Percentiles rank a stretch among this genome's conserved stretches.
phyloP scores from a whole-genome alignment of 1,140 invertebrate genomes.

The Leptinotarsa undecemlineata region DNA sequence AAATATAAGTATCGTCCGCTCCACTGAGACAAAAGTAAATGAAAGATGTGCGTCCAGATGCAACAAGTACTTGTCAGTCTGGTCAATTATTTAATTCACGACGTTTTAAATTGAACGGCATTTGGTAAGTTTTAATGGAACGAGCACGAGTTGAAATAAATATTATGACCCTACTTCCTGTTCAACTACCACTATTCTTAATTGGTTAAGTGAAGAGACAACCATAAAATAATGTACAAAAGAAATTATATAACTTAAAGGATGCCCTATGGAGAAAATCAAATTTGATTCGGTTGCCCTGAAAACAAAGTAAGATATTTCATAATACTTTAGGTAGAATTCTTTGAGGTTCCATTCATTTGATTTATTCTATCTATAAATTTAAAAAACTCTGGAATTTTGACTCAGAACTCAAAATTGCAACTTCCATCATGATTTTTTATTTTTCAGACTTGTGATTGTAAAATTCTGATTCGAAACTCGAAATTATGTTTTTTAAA shows the following conservation, averaged over 20 bases:
- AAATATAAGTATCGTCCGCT: constrained; percentile 12
- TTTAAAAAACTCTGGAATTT: too few relatives aligned
- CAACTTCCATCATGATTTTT: too few relatives aligned
- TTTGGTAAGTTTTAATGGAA: constrained; percentile 48
- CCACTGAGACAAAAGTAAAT: constrained; percentile 17
- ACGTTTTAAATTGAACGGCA: constrained; percentile 48
- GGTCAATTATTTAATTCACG: constrained; percentile 49
- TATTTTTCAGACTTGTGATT: too few relatives aligned
- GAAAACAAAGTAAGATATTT: background rate
- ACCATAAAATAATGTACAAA: constrained; percentile 7
- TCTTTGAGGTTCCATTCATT: too few relatives aligned
- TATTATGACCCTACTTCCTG: constrained; percentile 51
- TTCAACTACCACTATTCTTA: constrained; percentile 41
- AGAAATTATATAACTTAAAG: background rate
- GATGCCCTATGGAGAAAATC: background rate
- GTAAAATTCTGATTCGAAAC: too few relatives aligned
- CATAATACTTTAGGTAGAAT: too few relatives aligned
- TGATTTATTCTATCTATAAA: too few relatives aligned
- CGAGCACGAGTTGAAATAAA: constrained; percentile 50
- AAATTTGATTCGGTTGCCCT: background rate
- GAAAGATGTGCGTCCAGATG: constrained; percentile 25
- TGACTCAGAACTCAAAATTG: too few relatives aligned
- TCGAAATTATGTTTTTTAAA: too few relatives aligned
- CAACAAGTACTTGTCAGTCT: constrained; percentile 25
- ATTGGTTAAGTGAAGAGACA: constrained; percentile 45